Evolutionary conservation across 2,113 vertebrate species (phyloP).

Genomic region (Planiliza haematocheilus): DNA sequence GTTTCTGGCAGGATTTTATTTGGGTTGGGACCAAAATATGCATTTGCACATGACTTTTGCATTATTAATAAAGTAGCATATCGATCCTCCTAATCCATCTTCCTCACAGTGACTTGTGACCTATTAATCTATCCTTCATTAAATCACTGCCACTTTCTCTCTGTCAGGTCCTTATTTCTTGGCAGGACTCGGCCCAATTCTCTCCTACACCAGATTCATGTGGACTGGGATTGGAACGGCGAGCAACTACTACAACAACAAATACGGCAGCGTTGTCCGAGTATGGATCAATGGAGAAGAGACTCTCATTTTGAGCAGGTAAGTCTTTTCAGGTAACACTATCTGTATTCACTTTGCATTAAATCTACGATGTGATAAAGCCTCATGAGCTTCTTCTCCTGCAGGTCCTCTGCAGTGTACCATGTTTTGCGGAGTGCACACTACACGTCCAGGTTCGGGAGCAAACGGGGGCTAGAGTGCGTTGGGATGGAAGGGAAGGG

Average conservation of each 20-base stretch:
- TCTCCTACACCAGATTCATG: slow-evolving; percentile 90
- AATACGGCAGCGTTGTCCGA: slow-evolving; percentile 91
- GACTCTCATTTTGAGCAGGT: slow-evolving; percentile 95
- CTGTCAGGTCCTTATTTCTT: slow-evolving; percentile 89
- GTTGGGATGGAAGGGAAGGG: slow-evolving; percentile 95
- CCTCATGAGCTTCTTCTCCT: slow-evolving; percentile 1
- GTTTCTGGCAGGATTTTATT: too few relatives aligned
- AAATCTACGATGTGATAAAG: neutral
- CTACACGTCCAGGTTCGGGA: slow-evolving; percentile 90
- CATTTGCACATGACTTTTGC: too few relatives aligned
- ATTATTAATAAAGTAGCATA: too few relatives aligned
- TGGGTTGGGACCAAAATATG: too few relatives aligned
- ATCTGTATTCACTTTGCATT: neutral
- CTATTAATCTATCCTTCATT: too few relatives aligned
- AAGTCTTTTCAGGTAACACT: slow-evolving; percentile 46
- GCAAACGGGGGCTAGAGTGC: slow-evolving; percentile 88
- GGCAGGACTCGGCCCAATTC: slow-evolving; percentile 90
- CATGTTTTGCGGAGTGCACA: slow-evolving; percentile 90
- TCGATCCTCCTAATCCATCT: too few relatives aligned
- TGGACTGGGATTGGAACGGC: slow-evolving; percentile 94
- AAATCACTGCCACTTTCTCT: neutral
- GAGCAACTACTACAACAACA: slow-evolving; percentile 94
- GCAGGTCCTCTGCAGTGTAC: slow-evolving; percentile 89
- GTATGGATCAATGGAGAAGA: slow-evolving; percentile 96
- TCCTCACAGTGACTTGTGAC: too few relatives aligned